A percentile compares a stretch with the other conserved stretches of the same genome.
Conservation (phyloP, 92 coral and sea anemone genomes). For the Parazoanthus atlanticus region DNA sequence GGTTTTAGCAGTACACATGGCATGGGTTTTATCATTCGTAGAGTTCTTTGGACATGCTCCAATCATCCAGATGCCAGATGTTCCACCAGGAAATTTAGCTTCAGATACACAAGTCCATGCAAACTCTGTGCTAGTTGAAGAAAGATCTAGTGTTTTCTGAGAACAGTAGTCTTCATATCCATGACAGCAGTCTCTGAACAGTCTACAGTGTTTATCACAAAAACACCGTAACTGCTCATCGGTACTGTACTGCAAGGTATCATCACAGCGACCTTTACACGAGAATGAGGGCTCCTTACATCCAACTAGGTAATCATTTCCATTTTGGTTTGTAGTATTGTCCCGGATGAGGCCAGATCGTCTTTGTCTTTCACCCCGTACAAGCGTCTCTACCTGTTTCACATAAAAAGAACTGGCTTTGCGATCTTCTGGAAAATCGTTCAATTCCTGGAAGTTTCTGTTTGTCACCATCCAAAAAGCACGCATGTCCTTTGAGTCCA, state of each 20-base stretch:
- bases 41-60: not conserved
- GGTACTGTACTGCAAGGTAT: not conserved
- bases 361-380: not conserved
- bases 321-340: not conserved
- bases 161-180: not conserved
- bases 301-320: not conserved
- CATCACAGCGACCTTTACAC: not conserved
- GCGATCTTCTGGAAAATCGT: not conserved
- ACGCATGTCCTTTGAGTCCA: not conserved
- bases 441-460: not conserved
- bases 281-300: not conserved
- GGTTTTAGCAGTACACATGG: conserved; percentile 14
- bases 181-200: conserved; percentile 15
- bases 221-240: not conserved
- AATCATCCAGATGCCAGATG: conserved; percentile 10
- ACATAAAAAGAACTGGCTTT: not conserved
- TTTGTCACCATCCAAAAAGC: not conserved
- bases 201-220: conserved; percentile 12
- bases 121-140: no score
- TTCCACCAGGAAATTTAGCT: not conserved
- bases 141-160: not conserved
- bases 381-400: not conserved
- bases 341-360: not conserved
- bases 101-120: not conserved
- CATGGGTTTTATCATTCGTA: not conserved